Evolutionary conservation across 2,113 vertebrate species (phyloP), one percentile per base, ranked within the genome.

Genomic region (Heptranchias perlo): DNA sequence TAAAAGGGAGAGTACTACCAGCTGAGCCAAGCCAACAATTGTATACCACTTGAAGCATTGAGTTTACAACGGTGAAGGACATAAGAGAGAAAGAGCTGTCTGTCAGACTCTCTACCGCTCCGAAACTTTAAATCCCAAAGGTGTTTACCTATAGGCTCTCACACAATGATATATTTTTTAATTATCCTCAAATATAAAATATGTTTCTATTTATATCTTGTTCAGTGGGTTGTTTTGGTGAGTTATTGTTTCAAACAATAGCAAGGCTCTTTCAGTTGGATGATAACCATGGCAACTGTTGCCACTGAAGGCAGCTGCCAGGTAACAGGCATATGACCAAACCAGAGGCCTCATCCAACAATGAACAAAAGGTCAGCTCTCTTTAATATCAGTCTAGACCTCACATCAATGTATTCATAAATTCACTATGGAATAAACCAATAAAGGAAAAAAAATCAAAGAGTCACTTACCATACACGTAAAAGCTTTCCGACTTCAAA

Each of bases 371-470:
- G 78, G 78, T 82, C 58, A 62, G 58, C 89, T 62, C 54, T 93
- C 58, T 39, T n/a, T 92, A 92, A 92, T 92, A 92, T 92, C 54
- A 92, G 54, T 28, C 52, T 61, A 14, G 4, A 35, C 13, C 1
- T 64, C 78, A 62, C 58, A 23, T 39, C 58, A 93, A 64, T 21
- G 21, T 93, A 93, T 93, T 93, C 89, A 93, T 93, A 64, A 93
- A 64, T 93, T 62, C 89, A 62, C 61, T 18, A 39, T 21, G 89
- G 89, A 93, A 93, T 39, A 93, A 93, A 93, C 23, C 58, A 93
- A 93, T 62, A 64, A 93, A 93, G 58, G 89, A 31, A n/a, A 62
- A 86, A 87, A 62, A 93, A 93, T 64, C 58, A 93, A 93, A 93
- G 89, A 62, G 89, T 93, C 64, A 93, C 89, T 93, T 93, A 62